phyloP scores from a whole-genome alignment of 30 jellyfish, hydroid and myxozoan species.

The Hydractinia echinata region DNA sequence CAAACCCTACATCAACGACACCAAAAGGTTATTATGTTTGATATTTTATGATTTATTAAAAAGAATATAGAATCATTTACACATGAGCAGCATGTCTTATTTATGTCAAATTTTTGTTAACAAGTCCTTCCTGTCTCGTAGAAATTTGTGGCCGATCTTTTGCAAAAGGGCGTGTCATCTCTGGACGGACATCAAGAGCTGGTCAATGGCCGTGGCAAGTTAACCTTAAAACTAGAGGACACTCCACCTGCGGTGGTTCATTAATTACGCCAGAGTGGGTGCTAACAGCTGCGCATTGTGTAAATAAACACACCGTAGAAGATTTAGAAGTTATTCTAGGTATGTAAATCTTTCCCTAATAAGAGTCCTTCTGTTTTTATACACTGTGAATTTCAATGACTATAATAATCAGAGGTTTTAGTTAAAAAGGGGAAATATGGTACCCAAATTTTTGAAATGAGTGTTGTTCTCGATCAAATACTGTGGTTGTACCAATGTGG shows the following conservation, averaged over 20 bases:
- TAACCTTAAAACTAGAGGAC: background rate
- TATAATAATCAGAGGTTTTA: no score
- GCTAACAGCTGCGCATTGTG: conserved; percentile 1
- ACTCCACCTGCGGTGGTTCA: background rate
- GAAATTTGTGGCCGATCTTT: background rate
- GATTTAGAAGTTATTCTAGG: conserved; percentile 1
- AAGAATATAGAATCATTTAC: background rate
- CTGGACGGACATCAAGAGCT: background rate
- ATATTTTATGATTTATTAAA: background rate
- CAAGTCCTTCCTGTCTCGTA: no score
- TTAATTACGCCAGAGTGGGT: background rate
- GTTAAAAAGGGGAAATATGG: no score
- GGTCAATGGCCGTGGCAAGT: conserved; percentile 23
- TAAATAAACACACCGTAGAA: background rate
- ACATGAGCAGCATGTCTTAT: background rate
- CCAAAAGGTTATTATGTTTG: background rate
- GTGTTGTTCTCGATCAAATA: no score
- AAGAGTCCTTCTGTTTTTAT: background rate
- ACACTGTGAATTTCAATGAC: no score
- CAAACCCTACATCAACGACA: no score
- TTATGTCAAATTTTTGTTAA: background rate
- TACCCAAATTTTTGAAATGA: no score
- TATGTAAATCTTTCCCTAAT: background rate
- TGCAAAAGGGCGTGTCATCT: background rate
- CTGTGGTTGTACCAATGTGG: no score